phyloP scores from a whole-genome alignment of 2,888 invertebrate genomes.

The Conus canariensis region DNA sequence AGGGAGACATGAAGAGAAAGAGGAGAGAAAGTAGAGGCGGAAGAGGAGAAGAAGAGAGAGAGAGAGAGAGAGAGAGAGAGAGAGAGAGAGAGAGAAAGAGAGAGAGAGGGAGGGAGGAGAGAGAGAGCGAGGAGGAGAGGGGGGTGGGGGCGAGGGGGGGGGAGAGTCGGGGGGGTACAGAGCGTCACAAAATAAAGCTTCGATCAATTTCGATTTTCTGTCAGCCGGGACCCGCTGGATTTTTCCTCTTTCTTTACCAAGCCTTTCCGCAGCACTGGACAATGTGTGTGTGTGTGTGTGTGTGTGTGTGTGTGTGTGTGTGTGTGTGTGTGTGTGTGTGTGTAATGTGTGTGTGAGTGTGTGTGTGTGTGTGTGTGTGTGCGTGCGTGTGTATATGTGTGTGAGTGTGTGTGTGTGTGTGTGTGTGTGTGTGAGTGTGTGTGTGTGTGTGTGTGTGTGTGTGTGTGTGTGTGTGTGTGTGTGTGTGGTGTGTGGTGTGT shows the following conservation, averaged over 20 bases:
- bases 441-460: no score
- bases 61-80: neutral
- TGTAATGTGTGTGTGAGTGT: no score
- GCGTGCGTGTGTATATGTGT: no score
- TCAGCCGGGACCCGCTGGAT: neutral
- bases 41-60: constrained; percentile 12
- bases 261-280: neutral
- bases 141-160: neutral
- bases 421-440: no score
- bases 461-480: no score
- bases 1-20: neutral
- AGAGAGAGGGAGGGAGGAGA: neutral
- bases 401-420: no score
- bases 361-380: no score
- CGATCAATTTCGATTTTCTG: constrained; percentile 17
- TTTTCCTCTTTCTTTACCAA: neutral
- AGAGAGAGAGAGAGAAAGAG: constrained; percentile 9
- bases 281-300: neutral
- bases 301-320: neutral
- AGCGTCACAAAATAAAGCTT: neutral
- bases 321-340: no score
- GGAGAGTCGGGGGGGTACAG: neutral
- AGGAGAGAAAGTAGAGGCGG: neutral
- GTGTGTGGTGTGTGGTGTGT: no score
- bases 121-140: neutral